Base-by-base conservation (phyloP, 2,113 vertebrate genomes). In the Salvelinus fontinalis region DNA sequence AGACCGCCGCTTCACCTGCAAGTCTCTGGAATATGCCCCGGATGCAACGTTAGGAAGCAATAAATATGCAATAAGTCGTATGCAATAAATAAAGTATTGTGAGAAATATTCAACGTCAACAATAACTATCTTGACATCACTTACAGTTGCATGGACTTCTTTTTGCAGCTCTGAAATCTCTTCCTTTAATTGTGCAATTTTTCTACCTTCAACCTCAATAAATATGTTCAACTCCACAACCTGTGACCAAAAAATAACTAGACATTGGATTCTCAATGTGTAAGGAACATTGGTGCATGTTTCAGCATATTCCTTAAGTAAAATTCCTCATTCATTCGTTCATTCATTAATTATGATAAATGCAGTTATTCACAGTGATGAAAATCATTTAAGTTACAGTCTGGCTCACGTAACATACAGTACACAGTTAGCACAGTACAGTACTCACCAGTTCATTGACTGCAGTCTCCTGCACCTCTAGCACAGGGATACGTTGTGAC, bases 371-470 rank as follows among this genome's bases (percentile, higher is more conserved):
- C 39, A 44, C 39, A 44, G 39, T 44, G 39, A 2, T 44, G 39
- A 44, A 44, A 44, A 12, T 44, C 0, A 44, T 44, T 44, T 44
- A 44, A 44, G 39, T 44, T 44, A 44, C 9, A 12, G 39, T 12
- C 39, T 44, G 39, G 39, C 39, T 9, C 39, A 44, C 2, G 39
- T 44, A 44, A 11, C 39, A 44, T 44, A 44, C 39, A 73, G 49
- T 57, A 27, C 20, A 54, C 29, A 24, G 22, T 48, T 11, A 44
- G 39, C 39, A 11, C 39, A 71, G 14, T 18, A 70, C 54, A 91
- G 77, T 5, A 6, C 54, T 93, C 83, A 94, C 93, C 87, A 67
- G 78, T 2, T 90, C 79, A 64, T 84, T 88, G 81, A 88, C 84
- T 74, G 72, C 70, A 80, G 81, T 87, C 86, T 93, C 85, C 34